Conservation (phyloP, 2,797 vertebrate species). For the Notolabrus celidotus region DNA sequence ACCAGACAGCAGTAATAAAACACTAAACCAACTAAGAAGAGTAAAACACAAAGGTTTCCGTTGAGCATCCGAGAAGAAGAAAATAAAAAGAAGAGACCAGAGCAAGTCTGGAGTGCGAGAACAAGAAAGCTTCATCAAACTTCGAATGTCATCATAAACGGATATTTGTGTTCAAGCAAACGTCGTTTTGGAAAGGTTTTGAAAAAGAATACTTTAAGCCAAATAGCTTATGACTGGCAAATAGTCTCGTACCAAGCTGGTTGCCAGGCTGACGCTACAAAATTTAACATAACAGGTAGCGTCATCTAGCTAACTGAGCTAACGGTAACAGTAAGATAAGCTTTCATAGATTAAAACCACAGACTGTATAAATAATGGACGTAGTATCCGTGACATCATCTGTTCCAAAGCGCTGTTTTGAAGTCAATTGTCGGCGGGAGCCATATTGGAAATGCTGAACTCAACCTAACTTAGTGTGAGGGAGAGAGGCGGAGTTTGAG, state of each 20-base stretch:
- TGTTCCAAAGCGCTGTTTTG: too few relatives aligned
- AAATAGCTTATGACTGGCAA: not conserved
- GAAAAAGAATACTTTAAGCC: not conserved
- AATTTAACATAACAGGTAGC: too few relatives aligned
- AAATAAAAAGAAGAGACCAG: not conserved
- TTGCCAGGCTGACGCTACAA: too few relatives aligned
- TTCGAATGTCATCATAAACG: slow-evolving; percentile 7
- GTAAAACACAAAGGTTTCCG: too few relatives aligned
- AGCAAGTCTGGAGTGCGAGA: not conserved
- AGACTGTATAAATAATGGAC: too few relatives aligned
- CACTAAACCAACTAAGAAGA: too few relatives aligned
- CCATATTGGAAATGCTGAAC: too few relatives aligned
- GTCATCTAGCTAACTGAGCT: slow-evolving; percentile 29
- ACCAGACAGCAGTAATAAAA: slow-evolving; percentile 6
- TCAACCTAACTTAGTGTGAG: too few relatives aligned
- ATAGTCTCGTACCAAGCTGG: too few relatives aligned
- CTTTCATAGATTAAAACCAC: not conserved
- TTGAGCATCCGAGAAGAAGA: not conserved
- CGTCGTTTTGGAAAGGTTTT: slow-evolving; percentile 34
- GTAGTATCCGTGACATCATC: too few relatives aligned
- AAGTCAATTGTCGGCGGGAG: too few relatives aligned
- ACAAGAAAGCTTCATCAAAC: not conserved
- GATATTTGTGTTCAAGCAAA: slow-evolving; percentile 14
- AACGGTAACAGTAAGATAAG: slow-evolving; percentile 9
- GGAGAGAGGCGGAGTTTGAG: too few relatives aligned